phyloP scores from a whole-genome alignment of 2,113 vertebrate genomes.

The Perca fluviatilis region DNA sequence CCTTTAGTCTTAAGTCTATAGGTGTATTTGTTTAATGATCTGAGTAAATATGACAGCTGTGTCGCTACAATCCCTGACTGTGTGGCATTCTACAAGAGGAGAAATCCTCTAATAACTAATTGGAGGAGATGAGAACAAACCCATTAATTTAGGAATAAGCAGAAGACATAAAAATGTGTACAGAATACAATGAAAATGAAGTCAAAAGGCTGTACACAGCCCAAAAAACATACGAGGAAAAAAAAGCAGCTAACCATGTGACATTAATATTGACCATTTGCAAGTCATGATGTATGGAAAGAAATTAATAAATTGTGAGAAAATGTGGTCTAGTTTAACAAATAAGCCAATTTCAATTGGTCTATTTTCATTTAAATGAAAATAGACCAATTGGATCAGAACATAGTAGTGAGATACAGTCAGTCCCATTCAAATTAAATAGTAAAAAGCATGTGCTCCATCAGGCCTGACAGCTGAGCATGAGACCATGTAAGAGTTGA shows the following conservation, averaged over 20 bases:
- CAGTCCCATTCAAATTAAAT: not conserved
- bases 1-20: not conserved
- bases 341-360: not conserved
- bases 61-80: not conserved
- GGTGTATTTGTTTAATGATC: constrained; percentile 9
- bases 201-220: too few relatives aligned
- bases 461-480: constrained; percentile 2
- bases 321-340: not conserved
- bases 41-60: not conserved
- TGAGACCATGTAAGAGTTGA: not conserved
- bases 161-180: not conserved
- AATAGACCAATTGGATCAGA: not conserved
- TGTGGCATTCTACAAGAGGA: not conserved
- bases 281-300: not conserved
- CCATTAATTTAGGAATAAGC: not conserved
- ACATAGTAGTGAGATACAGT: not conserved
- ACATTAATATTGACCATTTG: not conserved
- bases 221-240: not conserved
- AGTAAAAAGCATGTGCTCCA: not conserved
- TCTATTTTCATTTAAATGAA: not conserved
- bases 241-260: not conserved
- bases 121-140: not conserved
- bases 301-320: not conserved
- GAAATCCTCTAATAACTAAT: constrained; percentile 18
- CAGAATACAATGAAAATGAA: not conserved